Evolutionary conservation across 2,888 invertebrate genomes (phyloP), one percentile per base, ranked within the genome.

Genomic region (Liodrosophila aerea): DNA sequence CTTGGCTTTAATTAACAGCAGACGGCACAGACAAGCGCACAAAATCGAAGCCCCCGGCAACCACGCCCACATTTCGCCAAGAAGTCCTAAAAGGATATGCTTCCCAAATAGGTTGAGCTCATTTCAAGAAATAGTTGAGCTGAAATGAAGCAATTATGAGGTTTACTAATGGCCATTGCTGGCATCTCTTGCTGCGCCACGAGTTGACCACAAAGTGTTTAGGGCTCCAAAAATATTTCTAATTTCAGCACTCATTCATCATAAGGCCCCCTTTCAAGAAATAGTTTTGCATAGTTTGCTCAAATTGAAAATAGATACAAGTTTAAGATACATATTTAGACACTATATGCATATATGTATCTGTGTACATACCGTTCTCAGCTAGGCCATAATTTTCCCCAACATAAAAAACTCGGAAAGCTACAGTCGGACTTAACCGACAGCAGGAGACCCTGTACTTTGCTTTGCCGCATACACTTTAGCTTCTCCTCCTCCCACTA

Each of bases 131-230:
- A 73, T 72, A 69, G 72, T 72, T 73, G 52, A 11, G 36, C 51
- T 45, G 51, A 73, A 85, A 89, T 89, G 81, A 88, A 90, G 88
- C 87, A 88, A 88, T 90, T 89, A 88, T 88, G 82, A 85, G 87
- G 88, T 87, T 80, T 75, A 80, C 87, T 89, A 90, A 90, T 89
- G 89, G 87, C 82, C 86, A 85, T 88, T 87, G 86, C 76, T 83
- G 85, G 83, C n/a, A 34, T 34, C n/a, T 34, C n/a, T 7, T 12
- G n/a, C n/a, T n/a, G n/a, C n/a, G n/a, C n/a, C n/a, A n/a, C n/a
- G 3, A 22, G 22, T 22, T 22, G 22, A 22, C 22, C 22, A 22
- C 54, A 62, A 43, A 31, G 9, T 15, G 13, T 30, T 54, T 40
- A 36, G 50, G 40, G 22, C 29, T 34, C 34, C 33, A 36, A 37